phyloP scores from a whole-genome alignment of 2,888 invertebrate genomes.

The Tenthredo scrophulariae region DNA sequence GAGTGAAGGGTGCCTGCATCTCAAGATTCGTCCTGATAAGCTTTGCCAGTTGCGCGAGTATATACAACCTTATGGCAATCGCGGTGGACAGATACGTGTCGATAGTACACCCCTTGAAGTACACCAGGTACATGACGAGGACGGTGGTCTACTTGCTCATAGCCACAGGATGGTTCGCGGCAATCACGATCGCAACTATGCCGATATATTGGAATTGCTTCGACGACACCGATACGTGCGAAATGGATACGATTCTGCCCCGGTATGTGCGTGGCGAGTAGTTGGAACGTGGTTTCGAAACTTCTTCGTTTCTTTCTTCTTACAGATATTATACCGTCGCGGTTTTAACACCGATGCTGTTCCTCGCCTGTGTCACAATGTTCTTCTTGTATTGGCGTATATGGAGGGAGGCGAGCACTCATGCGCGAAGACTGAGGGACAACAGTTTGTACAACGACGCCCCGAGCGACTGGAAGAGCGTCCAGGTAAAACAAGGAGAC shows the following conservation, averaged over 20 bases:
- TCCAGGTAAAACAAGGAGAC: slow-evolving; percentile 81
- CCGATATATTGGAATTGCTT: slow-evolving; percentile 91
- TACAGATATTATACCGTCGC: slow-evolving; percentile 66
- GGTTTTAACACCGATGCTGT: slow-evolving; percentile 86
- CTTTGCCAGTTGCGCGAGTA: slow-evolving; percentile 89
- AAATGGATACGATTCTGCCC: slow-evolving; percentile 84
- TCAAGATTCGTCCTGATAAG: slow-evolving; percentile 84
- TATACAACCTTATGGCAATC: slow-evolving; percentile 88
- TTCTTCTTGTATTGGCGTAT: slow-evolving; percentile 88
- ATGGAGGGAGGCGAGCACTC: slow-evolving; percentile 88
- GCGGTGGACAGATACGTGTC: slow-evolving; percentile 90
- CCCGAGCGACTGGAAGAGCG: slow-evolving; percentile 85
- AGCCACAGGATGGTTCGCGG: slow-evolving; percentile 84
- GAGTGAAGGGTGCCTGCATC: slow-evolving; percentile 83
- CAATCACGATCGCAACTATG: slow-evolving; percentile 84
- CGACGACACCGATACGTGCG: slow-evolving; percentile 82
- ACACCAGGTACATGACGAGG: slow-evolving; percentile 87
- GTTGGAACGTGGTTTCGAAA: neutral
- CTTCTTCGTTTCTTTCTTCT: slow-evolving; percentile 28
- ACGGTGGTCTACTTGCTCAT: slow-evolving; percentile 83
- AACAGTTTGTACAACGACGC: slow-evolving; percentile 81
- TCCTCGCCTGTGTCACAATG: slow-evolving; percentile 88
- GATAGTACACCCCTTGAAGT: slow-evolving; percentile 89
- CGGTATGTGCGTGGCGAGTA: slow-evolving; percentile 67
- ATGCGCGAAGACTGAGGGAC: slow-evolving; percentile 84